Evolutionary conservation across 2,113 vertebrate genomes (phyloP).

Genomic region (Sminthopsis crassicaudata): DNA sequence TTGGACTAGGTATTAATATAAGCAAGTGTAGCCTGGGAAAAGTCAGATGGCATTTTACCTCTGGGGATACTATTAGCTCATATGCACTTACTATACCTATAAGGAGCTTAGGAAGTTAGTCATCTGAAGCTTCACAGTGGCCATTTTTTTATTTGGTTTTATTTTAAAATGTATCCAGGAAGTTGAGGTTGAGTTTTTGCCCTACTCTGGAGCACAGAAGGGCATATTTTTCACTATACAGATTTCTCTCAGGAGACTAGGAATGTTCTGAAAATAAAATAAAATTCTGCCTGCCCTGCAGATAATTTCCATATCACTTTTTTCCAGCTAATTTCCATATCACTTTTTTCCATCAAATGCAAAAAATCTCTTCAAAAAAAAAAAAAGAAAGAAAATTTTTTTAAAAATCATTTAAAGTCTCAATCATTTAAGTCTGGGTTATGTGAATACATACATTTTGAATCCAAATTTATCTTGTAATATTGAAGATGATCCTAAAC

Average conservation of each 20-base stretch:
- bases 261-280: conserved; percentile 33
- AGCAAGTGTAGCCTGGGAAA: background rate
- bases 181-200: background rate
- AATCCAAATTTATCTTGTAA: conserved; percentile 13
- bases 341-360: background rate
- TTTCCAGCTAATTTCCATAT: background rate
- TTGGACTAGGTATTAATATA: background rate
- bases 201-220: background rate
- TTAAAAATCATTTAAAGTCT: no score
- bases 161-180: background rate
- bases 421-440: background rate
- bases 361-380: background rate
- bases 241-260: background rate
- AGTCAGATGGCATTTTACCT: background rate
- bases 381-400: background rate
- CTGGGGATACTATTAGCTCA: background rate
- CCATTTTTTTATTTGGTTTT: background rate
- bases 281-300: background rate
- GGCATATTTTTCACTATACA: background rate
- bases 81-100: background rate
- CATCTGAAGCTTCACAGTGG: background rate
- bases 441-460: background rate
- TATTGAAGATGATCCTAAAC: background rate
- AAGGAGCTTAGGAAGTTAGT: background rate
- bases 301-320: background rate